phyloP scores from a whole-genome alignment of 1,140 invertebrate genomes.

The Bombus impatiens region DNA sequence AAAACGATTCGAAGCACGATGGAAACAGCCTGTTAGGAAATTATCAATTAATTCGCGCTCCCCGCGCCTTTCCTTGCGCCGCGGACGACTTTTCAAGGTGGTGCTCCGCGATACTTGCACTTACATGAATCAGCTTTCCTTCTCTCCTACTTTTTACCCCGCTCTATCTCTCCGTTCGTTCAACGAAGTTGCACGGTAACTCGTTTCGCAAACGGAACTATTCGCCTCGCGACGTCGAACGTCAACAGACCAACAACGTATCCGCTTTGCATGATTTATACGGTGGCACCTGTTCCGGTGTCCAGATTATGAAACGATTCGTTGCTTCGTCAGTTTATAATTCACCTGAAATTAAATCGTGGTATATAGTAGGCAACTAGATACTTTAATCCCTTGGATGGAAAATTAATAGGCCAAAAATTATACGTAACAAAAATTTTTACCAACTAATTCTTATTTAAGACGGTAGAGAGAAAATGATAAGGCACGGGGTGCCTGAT shows the following conservation, averaged over 20 bases:
- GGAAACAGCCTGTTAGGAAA: conserved; percentile 11
- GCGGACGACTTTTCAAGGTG: conserved; percentile 63
- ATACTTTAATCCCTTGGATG: too few species aligned
- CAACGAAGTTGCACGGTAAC: not conserved
- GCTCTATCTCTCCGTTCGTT: not conserved
- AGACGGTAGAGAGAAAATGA: too few species aligned
- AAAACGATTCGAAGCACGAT: not conserved
- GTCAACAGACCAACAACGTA: conserved; percentile 14
- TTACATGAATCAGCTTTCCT: conserved; percentile 52
- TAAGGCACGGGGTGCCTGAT: too few species aligned
- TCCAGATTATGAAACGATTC: not conserved
- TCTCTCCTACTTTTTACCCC: not conserved
- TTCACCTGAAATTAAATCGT: not conserved
- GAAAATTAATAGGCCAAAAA: too few species aligned
- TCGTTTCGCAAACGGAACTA: conserved; percentile 54
- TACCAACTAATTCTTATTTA: too few species aligned
- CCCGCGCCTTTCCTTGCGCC: conserved; percentile 32
- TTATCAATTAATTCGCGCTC: conserved; percentile 36
- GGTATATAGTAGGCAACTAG: too few species aligned
- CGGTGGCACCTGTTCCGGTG: not conserved
- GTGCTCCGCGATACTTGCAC: conserved; percentile 40
- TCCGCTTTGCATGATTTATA: not conserved
- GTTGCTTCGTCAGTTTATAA: not conserved
- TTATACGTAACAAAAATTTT: not conserved
- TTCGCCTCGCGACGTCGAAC: conserved; percentile 19